A percentile compares a stretch with the other conserved stretches of the same genome.
Conservation (phyloP, 2,113 vertebrate genomes). For the Gadus macrocephalus region DNA sequence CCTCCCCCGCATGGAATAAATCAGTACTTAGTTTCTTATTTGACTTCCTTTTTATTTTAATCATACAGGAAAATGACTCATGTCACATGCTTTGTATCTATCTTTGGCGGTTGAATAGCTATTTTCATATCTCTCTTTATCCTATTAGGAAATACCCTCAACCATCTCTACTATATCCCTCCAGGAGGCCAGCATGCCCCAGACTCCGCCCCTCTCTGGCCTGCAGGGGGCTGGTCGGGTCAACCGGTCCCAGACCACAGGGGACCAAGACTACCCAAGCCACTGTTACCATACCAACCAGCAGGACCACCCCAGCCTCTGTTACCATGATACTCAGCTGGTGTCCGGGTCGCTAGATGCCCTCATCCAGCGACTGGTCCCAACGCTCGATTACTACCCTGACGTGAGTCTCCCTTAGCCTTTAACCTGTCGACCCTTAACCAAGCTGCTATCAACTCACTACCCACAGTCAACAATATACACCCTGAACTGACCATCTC, state of each 20-base stretch:
- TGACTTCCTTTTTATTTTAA: too few species aligned
- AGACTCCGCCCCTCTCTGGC: constrained; percentile 60
- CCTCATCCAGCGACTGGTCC: constrained; percentile 89
- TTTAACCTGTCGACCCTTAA: background rate
- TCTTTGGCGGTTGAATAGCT: background rate
- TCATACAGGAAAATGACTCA: too few species aligned
- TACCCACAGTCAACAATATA: too few species aligned
- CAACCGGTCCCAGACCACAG: constrained; percentile 79
- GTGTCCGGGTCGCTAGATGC: constrained; percentile 91
- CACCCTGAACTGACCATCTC: too few species aligned
- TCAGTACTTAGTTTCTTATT: too few species aligned
- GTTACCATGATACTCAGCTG: constrained; percentile 87
- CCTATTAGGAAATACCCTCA: background rate
- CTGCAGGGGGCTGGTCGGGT: constrained; percentile 90
- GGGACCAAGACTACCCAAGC: constrained; percentile 77
- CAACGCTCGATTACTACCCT: constrained; percentile 87
- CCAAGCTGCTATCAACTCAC: too few species aligned
- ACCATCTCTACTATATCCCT: background rate
- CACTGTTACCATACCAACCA: constrained; percentile 87
- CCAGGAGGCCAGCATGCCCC: background rate
- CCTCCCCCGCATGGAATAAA: too few species aligned
- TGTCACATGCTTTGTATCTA: too few species aligned
- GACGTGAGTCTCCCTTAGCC: constrained; percentile 77
- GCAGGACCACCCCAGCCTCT: constrained; percentile 79
- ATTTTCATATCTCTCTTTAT: background rate